Evolutionary conservation across 2,888 invertebrate genomes (phyloP), one percentile per base, ranked within the genome.

Genomic region (Eristalinus aeneus): DNA sequence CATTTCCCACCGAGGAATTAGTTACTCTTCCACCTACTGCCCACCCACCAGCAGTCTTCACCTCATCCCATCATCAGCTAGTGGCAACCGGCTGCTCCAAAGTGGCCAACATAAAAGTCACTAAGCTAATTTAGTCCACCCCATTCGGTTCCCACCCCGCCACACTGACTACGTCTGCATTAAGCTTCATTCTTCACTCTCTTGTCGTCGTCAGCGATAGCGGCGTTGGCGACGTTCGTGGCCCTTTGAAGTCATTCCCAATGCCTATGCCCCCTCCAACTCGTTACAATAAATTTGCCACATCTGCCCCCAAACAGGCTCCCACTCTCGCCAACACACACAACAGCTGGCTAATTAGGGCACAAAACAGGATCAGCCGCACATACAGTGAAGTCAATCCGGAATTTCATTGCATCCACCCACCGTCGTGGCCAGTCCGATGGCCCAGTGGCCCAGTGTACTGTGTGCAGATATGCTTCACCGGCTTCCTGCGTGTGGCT

Each of bases 71-170:
- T 46, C 32, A 9, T 4, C 20, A 1, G 16, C 27, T 27, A 69
- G 20, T n/a, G 68, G 31, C 27, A 60, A 58, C 56, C 76, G 76
- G 85, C 72, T 85, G 81, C 72, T 68, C 32, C 63, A 76, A 85
- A 85, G 81, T 81, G 63, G 85, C 68, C 68, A 67, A 81, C 68
- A 85, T 85, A 81, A 81, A 85, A 85, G 85, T 81, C 85, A 85
- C 76, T 73, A 81, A 71, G 85, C 81, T 85, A 81, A 85, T 85
- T 81, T 81, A 77, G 81, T 73, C 71, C 75, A 11, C 75, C 39
- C 63, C 72, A 71, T 61, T n/a, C 53, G 31, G 46, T 32, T 20
- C 60, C 60, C 23, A 64, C 61, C 31, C 56, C 1, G 11, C 9
- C 56, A 9, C 23, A 10, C 11, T 0, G 23, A 22, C 56, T 23